A percentile compares a stretch with the other conserved stretches of the same genome.
These are phyloP conservation scores for Agrilus planipennis DNA, from an alignment of 1,140 invertebrate species.

Conservation along the genomic window DNA sequence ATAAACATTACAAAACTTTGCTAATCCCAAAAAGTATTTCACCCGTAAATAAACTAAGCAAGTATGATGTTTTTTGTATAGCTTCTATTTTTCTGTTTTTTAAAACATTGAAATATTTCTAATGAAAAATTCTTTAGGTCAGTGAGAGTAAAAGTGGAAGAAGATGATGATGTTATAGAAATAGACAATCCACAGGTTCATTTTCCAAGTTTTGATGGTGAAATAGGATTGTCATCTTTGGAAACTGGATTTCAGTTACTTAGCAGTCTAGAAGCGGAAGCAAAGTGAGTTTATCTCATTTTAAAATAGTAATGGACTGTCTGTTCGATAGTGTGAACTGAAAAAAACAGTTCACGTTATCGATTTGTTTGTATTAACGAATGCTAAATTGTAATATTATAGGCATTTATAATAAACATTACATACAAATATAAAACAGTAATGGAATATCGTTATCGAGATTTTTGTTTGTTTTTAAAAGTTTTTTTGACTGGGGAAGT, in stretches of 20 bases:
- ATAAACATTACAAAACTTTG: conserved; percentile 20
- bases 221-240: conserved; percentile 15
- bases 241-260: conserved; percentile 22
- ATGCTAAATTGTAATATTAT: too few relatives aligned
- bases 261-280: conserved; percentile 22
- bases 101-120: not conserved
- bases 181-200: conserved; percentile 22
- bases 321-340: too few relatives aligned
- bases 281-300: conserved; percentile 14
- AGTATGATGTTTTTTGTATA: conserved; percentile 10
- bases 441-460: too few relatives aligned
- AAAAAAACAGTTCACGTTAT: too few relatives aligned
- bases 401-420: too few relatives aligned
- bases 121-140: conserved; percentile 9
- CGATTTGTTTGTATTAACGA: too few relatives aligned
- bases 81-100: conserved; percentile 1
- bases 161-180: conserved; percentile 19
- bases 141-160: conserved; percentile 20
- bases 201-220: conserved; percentile 19
- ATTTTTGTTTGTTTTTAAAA: too few relatives aligned
- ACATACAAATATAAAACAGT: too few relatives aligned
- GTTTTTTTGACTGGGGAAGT: too few relatives aligned
- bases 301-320: not conserved
- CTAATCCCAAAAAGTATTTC: conserved; percentile 16
- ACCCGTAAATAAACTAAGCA: conserved; percentile 15